Percentiles rank a stretch among this genome's conserved stretches.
These are phyloP conservation scores for Dipodomys ordii DNA, from an alignment of 2,113 vertebrate species.

Conservation along the genomic window DNA sequence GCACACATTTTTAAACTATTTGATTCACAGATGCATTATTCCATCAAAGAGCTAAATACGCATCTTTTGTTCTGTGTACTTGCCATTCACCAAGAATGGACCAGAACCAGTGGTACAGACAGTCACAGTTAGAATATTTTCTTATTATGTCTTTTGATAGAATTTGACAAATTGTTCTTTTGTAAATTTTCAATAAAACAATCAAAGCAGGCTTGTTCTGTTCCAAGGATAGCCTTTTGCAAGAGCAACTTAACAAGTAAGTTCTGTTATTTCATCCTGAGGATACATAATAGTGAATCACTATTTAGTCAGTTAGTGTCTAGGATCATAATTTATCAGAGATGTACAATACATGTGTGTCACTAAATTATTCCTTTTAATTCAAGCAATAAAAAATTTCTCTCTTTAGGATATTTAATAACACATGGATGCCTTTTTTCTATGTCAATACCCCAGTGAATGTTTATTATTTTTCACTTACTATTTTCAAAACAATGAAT, in stretches of 20 bases:
- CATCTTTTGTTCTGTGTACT: too few species aligned
- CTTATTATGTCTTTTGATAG: neutral
- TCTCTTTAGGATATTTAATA: neutral
- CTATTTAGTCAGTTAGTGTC: neutral
- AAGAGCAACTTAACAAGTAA: neutral
- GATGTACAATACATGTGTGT: neutral
- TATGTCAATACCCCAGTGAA: too few species aligned
- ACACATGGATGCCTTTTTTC: neutral
- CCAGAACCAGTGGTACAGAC: neutral
- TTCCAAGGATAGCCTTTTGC: neutral
- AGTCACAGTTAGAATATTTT: neutral
- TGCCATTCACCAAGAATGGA: neutral
- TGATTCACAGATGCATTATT: neutral
- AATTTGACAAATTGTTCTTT: neutral
- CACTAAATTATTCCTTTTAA: too few species aligned
- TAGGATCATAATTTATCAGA: neutral
- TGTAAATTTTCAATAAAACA: too few species aligned
- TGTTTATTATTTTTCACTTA: neutral
- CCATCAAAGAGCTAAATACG: neutral
- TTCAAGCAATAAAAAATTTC: neutral
- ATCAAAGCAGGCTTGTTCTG: neutral
- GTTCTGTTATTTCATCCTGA: neutral
- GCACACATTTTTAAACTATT: neutral
- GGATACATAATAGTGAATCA: neutral
- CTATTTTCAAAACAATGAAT: neutral